Conservation (phyloP, 2,888 invertebrate genomes). For the Monoplex corrugatus region DNA sequence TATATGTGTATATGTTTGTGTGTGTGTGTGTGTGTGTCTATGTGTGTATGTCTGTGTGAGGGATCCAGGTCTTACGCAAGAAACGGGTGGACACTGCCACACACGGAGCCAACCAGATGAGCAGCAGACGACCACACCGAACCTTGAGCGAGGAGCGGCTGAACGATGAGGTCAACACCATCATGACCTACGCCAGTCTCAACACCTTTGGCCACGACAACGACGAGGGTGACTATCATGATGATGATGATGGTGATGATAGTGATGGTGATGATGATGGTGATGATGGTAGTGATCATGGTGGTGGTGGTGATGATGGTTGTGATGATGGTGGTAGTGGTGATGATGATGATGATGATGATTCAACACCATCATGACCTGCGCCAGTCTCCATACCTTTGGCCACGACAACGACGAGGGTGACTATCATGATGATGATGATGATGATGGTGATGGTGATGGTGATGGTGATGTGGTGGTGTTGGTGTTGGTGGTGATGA, state of each 20-base stretch:
- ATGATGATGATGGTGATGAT: too few relatives aligned
- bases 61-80: conserved; percentile 47
- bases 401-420: too few relatives aligned
- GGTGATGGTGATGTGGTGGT: too few relatives aligned
- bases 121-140: conserved; percentile 18
- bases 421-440: too few relatives aligned
- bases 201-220: conserved; percentile 29
- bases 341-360: too few relatives aligned
- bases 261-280: too few relatives aligned
- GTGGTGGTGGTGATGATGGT: neutral
- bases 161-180: conserved; percentile 44
- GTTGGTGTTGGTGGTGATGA: too few relatives aligned
- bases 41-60: neutral
- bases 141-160: conserved; percentile 45
- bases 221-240: neutral
- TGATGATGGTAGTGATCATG: too few relatives aligned
- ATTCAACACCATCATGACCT: conserved; percentile 38
- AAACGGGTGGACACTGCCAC: conserved; percentile 37
- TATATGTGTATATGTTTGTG: neutral
- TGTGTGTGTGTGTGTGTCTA: neutral
- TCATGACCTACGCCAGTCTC: conserved; percentile 44
- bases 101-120: neutral
- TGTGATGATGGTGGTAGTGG: too few relatives aligned
- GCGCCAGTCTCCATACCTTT: conserved; percentile 25
- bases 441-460: too few relatives aligned